These are phyloP conservation scores for Onychostruthus taczanowskii DNA, from an alignment of 2,113 vertebrate species.

Conservation along the genomic window DNA sequence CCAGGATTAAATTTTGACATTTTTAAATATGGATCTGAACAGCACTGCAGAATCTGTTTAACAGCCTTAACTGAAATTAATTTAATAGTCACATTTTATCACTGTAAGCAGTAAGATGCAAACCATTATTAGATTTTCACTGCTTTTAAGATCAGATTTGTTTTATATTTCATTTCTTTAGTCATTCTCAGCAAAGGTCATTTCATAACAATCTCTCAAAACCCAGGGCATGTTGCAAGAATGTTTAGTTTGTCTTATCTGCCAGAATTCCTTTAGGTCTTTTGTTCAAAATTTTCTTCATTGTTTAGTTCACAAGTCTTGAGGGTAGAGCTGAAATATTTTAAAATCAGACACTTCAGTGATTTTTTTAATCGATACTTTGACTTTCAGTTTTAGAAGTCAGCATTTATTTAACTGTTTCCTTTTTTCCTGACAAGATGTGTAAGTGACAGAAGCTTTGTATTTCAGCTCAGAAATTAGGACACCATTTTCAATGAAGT, in stretches of 20 bases:
- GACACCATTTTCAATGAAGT: neutral
- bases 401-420: neutral
- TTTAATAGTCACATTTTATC: neutral
- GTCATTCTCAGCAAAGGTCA: neutral
- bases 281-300: neutral
- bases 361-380: neutral
- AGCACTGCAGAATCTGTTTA: neutral
- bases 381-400: conserved; percentile 1
- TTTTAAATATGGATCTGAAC: neutral
- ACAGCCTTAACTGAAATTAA: neutral
- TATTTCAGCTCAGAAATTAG: conserved; percentile 26
- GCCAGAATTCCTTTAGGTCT: neutral
- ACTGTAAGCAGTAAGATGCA: neutral
- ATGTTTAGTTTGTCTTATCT: conserved; percentile 1
- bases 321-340: neutral
- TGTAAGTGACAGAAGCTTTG: neutral
- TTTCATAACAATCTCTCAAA: neutral
- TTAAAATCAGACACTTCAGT: neutral
- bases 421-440: neutral
- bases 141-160: neutral
- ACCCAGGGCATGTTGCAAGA: neutral
- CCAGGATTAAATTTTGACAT: neutral
- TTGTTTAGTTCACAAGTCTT: neutral
- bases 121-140: neutral
- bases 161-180: neutral